These are phyloP conservation scores for Trachelipus rathkii DNA, from an alignment of 1,140 invertebrate species.

Conservation along the genomic window DNA sequence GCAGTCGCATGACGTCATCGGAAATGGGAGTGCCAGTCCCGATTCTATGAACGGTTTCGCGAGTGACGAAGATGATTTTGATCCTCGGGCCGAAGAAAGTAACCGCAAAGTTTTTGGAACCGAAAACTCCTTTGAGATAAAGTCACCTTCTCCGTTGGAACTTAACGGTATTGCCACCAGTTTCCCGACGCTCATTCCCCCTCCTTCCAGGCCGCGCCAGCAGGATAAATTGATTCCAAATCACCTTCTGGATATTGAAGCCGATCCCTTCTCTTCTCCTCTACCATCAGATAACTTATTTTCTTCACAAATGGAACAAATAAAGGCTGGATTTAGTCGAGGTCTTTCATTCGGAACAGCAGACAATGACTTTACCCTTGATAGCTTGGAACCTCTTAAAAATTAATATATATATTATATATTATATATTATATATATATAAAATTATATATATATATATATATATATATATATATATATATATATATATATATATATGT, in stretches of 20 bases:
- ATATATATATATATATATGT: too few relatives aligned
- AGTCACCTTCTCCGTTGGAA: background rate
- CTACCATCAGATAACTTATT: background rate
- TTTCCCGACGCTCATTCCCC: background rate
- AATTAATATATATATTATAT: too few relatives aligned
- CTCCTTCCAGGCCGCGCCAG: background rate
- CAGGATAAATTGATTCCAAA: background rate
- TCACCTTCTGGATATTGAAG: background rate
- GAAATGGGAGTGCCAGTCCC: conserved; percentile 18
- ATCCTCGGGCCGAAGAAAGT: conserved; percentile 34
- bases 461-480: too few relatives aligned
- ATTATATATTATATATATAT: too few relatives aligned
- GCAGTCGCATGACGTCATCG: background rate
- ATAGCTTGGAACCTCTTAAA: too few relatives aligned
- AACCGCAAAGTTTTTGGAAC: background rate
- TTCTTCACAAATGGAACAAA: background rate
- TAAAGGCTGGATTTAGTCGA: background rate
- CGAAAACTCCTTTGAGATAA: background rate
- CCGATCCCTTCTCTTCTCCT: background rate
- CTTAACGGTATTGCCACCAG: background rate
- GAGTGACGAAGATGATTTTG: conserved; percentile 68
- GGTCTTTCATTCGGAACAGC: too few relatives aligned
- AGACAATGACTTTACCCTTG: too few relatives aligned
- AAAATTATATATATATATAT: too few relatives aligned
- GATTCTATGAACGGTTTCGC: conserved; percentile 60